Conservation (phyloP, 2,113 vertebrate species). For the Xenopus borealis region DNA sequence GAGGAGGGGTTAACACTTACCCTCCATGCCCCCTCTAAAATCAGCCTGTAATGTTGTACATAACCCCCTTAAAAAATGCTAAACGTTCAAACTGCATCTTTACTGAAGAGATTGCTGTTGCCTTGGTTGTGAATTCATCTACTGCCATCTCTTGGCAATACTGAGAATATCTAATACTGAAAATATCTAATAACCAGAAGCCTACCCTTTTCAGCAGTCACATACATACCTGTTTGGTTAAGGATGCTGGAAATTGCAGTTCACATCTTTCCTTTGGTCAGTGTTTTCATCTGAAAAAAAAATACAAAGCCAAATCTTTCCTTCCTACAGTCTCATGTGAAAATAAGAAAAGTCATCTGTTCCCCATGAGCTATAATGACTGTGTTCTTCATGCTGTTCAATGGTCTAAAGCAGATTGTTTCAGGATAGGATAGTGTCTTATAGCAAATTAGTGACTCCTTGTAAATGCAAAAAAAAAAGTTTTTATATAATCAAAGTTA, state of each 20-base stretch:
- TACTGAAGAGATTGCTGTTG: background rate
- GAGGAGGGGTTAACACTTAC: background rate
- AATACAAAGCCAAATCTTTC: too few species aligned
- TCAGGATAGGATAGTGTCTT: too few species aligned
- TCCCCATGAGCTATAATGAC: too few species aligned
- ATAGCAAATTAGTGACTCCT: too few species aligned
- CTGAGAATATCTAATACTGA: background rate
- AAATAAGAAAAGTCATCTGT: too few species aligned
- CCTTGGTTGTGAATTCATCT: background rate
- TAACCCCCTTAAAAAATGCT: constrained; percentile 11
- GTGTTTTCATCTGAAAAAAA: too few species aligned
- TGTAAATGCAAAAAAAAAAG: too few species aligned
- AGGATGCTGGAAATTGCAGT: background rate
- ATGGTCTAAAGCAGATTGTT: too few species aligned
- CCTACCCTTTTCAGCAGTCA: background rate
- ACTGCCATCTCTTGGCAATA: constrained; percentile 29
- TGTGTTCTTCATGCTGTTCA: too few species aligned
- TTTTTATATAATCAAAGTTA: too few species aligned
- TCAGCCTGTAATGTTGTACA: constrained; percentile 12
- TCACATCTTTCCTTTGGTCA: too few species aligned
- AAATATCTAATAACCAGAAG: background rate
- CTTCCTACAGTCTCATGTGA: too few species aligned
- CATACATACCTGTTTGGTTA: background rate
- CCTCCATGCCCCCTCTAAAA: constrained; percentile 14
- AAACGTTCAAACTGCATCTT: constrained; percentile 18